Evolutionary conservation across 2,888 invertebrate species (phyloP).

Genomic region (Sphaerophoria rueppellii): DNA sequence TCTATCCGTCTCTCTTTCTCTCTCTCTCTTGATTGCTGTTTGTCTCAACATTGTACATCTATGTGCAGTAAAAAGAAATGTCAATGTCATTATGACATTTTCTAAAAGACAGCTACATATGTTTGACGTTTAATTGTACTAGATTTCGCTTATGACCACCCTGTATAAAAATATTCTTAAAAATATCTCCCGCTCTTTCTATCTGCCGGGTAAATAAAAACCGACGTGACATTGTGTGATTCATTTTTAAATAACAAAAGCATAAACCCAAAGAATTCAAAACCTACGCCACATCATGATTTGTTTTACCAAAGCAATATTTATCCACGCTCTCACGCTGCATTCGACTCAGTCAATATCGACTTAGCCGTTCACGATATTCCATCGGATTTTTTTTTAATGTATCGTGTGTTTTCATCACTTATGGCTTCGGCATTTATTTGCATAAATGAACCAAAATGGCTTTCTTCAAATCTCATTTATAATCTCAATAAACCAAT

Average conservation of each 20-base stretch:
- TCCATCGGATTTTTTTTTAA: conserved; percentile 33
- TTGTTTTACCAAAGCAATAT: neutral
- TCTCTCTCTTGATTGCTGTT: no score
- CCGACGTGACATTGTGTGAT: conserved; percentile 63
- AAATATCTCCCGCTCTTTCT: conserved; percentile 1
- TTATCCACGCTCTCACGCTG: conserved; percentile 19
- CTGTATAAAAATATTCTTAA: neutral
- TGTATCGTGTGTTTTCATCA: conserved; percentile 79
- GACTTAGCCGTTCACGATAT: conserved; percentile 31
- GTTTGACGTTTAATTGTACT: neutral
- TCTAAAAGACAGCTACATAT: no score
- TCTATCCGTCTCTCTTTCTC: no score
- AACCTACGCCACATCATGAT: conserved; percentile 29
- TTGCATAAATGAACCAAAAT: conserved; percentile 65
- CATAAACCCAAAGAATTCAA: neutral
- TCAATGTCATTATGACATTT: no score
- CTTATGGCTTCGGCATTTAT: conserved; percentile 80
- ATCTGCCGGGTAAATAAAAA: conserved; percentile 36
- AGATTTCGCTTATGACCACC: neutral
- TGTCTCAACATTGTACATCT: no score
- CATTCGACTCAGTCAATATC: conserved; percentile 28
- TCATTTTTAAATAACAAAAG: neutral
- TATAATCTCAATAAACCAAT: conserved; percentile 37
- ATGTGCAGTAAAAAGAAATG: no score
- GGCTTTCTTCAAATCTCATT: conserved; percentile 67